Conservation (phyloP, 2,888 invertebrate genomes). For the Agrotis puta region DNA sequence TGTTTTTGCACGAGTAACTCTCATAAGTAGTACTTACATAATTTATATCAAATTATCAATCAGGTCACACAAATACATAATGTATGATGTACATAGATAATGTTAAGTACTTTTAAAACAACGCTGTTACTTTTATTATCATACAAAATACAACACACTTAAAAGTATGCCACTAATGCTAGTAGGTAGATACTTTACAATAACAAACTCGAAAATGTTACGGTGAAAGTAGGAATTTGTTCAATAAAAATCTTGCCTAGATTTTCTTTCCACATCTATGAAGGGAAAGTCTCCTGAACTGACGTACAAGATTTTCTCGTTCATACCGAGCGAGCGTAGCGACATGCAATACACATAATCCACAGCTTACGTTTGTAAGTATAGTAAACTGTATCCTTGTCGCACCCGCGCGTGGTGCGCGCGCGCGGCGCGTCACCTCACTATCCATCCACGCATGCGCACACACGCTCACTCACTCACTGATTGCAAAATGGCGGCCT, state of each 20-base stretch:
- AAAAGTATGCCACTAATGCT: slow-evolving; percentile 4
- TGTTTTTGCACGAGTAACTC: background rate
- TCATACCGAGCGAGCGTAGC: slow-evolving; percentile 57
- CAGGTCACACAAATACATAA: slow-evolving; percentile 35
- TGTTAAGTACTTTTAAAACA: slow-evolving; percentile 45
- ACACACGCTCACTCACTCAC: slow-evolving; percentile 66
- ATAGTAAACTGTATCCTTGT: slow-evolving; percentile 72
- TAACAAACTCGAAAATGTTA: slow-evolving; percentile 29
- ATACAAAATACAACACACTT: slow-evolving; percentile 15
- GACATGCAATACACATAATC: slow-evolving; percentile 61
- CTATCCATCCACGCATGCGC: slow-evolving; percentile 66
- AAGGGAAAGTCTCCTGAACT: slow-evolving; percentile 60
- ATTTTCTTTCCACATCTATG: slow-evolving; percentile 50
- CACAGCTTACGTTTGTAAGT: slow-evolving; percentile 60
- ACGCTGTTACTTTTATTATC: slow-evolving; percentile 20
- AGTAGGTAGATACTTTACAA: background rate
- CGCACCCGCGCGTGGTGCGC: slow-evolving; percentile 72
- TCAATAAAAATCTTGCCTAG: slow-evolving; percentile 36
- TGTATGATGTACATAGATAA: slow-evolving; percentile 22
- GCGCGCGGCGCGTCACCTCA: slow-evolving; percentile 66
- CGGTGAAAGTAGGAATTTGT: slow-evolving; percentile 48
- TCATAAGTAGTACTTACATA: slow-evolving; percentile 16
- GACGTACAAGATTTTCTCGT: slow-evolving; percentile 61
- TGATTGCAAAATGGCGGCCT: slow-evolving; percentile 81
- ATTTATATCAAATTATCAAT: slow-evolving; percentile 38